A percentile compares a stretch with the other conserved stretches of the same genome.
phyloP scores from a whole-genome alignment of 2,797 vertebrate genomes.

The Pangasius sanitwongsei region DNA sequence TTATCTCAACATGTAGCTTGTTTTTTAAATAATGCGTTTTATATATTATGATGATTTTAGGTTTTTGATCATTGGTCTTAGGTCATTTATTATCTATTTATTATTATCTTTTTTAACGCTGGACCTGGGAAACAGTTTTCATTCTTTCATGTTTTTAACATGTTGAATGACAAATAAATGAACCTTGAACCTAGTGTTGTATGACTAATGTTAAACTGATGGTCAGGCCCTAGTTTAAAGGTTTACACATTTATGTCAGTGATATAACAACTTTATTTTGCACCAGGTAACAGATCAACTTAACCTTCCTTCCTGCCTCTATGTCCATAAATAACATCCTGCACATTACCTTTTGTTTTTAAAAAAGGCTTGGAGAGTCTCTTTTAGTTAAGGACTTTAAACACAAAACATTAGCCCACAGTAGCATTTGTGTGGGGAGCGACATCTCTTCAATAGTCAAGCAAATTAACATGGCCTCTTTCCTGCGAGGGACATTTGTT shows the following conservation, averaged over 20 bases:
- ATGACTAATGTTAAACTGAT: not conserved
- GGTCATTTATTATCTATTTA: too few species aligned
- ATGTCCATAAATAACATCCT: not conserved
- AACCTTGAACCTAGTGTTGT: not conserved
- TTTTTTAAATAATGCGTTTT: too few species aligned
- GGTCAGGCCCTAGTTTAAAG: not conserved
- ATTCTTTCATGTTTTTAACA: too few species aligned
- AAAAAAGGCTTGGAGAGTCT: not conserved
- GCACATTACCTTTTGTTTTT: not conserved
- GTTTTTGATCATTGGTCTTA: too few species aligned
- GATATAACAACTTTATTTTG: not conserved
- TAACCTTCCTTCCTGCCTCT: not conserved
- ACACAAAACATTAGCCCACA: not conserved
- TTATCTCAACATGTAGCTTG: too few species aligned
- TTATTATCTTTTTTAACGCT: too few species aligned
- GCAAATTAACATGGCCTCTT: constrained; percentile 70
- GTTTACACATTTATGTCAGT: not conserved
- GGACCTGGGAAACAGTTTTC: too few species aligned
- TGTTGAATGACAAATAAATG: too few species aligned
- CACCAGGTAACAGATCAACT: not conserved
- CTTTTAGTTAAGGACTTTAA: not conserved
- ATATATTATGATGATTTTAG: too few species aligned
- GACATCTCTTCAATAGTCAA: constrained; percentile 38
- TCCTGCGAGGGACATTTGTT: constrained; percentile 78
- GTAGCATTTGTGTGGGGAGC: not conserved